Conservation (phyloP, 2,113 vertebrate genomes). For the Willisornis vidua region DNA sequence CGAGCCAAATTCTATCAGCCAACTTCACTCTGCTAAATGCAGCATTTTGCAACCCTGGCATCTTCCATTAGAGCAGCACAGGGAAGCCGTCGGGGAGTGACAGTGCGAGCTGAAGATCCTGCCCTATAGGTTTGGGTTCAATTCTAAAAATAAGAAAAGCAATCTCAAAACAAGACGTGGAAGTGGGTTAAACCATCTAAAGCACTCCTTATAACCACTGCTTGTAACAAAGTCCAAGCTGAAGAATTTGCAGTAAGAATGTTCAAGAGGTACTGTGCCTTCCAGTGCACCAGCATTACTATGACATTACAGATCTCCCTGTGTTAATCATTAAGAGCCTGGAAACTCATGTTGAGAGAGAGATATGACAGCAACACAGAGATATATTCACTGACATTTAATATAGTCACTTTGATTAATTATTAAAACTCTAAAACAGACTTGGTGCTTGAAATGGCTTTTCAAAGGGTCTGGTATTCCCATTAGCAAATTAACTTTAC, state of each 20-base stretch:
- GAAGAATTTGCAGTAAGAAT: not conserved
- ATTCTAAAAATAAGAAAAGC: not conserved
- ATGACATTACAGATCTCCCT: not conserved
- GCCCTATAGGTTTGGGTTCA: not conserved
- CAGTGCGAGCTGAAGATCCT: not conserved
- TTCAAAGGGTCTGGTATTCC: slow-evolving; percentile 30
- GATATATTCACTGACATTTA: slow-evolving; percentile 40
- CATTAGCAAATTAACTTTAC: slow-evolving; percentile 61
- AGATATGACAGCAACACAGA: not conserved
- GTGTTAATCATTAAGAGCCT: slow-evolving; percentile 10
- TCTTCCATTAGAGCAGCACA: not conserved
- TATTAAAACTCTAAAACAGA: slow-evolving; percentile 50
- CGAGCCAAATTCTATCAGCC: not conserved
- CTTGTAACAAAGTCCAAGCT: not conserved
- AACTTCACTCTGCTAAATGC: fast-evolving
- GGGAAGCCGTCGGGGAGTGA: not conserved
- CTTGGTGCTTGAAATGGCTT: slow-evolving; percentile 37
- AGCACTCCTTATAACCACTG: not conserved
- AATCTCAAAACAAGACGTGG: not conserved
- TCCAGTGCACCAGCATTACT: not conserved
- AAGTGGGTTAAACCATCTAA: not conserved
- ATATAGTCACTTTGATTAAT: slow-evolving; percentile 60
- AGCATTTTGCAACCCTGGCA: not conserved
- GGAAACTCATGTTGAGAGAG: slow-evolving; percentile 9
- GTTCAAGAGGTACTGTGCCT: not conserved